These are phyloP conservation scores for Diglossa cyanea DNA, from an alignment of 2,797 vertebrate species.

Conservation along the genomic window DNA sequence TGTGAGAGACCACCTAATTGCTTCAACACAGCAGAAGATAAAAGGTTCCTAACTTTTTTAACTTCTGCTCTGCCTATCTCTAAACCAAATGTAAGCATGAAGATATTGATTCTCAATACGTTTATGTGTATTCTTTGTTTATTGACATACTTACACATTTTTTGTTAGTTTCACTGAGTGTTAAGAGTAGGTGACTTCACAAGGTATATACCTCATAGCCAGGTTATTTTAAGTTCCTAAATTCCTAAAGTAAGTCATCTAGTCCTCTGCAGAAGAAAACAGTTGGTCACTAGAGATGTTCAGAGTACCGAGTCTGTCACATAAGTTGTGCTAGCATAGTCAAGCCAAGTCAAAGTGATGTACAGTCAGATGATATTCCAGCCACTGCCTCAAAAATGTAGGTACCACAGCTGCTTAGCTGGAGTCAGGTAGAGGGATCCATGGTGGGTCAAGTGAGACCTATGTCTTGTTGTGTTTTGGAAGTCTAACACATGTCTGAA, in stretches of 20 bases:
- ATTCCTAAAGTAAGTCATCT: not conserved
- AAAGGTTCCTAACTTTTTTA: not conserved
- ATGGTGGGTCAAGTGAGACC: not conserved
- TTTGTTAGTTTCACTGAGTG: not conserved
- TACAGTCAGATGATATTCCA: not conserved
- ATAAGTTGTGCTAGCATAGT: not conserved
- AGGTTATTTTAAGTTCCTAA: not conserved
- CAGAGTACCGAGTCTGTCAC: not conserved
- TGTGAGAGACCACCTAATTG: not conserved
- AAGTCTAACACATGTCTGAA: not conserved
- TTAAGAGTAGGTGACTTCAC: not conserved
- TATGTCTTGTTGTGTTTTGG: not conserved
- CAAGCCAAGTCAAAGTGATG: not conserved
- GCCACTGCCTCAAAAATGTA: not conserved
- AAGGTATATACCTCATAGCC: not conserved
- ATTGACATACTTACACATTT: not conserved
- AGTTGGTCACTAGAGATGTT: not conserved
- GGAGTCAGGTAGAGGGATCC: not conserved
- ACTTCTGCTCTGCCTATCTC: not conserved
- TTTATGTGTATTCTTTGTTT: not conserved
- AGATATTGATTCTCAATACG: not conserved
- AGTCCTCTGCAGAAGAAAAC: not conserved
- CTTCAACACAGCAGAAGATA: not conserved
- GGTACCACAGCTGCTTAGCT: not conserved
- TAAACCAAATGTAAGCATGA: not conserved